Evolutionary conservation across 2,113 vertebrate genomes (phyloP).

Genomic region (Ctenodactylus gundi): DNA sequence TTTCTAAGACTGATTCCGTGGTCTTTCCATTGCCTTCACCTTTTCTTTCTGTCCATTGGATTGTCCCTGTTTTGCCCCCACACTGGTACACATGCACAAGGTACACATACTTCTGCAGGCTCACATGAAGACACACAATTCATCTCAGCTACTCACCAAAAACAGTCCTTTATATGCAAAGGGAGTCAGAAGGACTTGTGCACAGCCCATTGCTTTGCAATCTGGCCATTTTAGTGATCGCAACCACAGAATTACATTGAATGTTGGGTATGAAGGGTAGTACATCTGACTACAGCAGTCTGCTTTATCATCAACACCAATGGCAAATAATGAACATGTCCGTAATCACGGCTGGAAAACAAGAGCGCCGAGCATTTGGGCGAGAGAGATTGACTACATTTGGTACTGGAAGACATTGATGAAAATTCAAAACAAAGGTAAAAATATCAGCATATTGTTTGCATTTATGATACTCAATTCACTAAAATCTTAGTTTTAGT

Average conservation of each 20-base stretch:
- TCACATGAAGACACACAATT: background rate
- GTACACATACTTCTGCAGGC: background rate
- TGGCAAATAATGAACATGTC: background rate
- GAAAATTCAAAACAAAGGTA: constrained; percentile 6
- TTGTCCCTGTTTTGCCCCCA: background rate
- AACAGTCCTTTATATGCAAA: background rate
- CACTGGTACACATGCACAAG: fast-evolving
- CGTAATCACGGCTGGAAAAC: background rate
- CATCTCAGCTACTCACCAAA: background rate
- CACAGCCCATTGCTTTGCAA: background rate
- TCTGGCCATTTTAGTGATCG: background rate
- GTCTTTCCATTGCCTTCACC: background rate
- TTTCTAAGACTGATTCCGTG: background rate
- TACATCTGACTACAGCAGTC: background rate
- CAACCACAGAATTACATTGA: background rate
- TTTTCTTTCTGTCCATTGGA: background rate
- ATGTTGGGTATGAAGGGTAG: background rate
- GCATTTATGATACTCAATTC: background rate
- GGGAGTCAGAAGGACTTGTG: background rate
- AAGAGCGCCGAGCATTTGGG: background rate
- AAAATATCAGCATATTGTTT: background rate
- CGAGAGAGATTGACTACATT: background rate
- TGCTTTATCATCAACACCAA: constrained; percentile 11
- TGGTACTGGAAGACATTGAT: background rate
- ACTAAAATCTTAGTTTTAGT: background rate